A percentile compares a stretch with the other conserved stretches of the same genome.
phyloP scores from a whole-genome alignment of 2,113 vertebrate species.

The Tyrannus savana region DNA sequence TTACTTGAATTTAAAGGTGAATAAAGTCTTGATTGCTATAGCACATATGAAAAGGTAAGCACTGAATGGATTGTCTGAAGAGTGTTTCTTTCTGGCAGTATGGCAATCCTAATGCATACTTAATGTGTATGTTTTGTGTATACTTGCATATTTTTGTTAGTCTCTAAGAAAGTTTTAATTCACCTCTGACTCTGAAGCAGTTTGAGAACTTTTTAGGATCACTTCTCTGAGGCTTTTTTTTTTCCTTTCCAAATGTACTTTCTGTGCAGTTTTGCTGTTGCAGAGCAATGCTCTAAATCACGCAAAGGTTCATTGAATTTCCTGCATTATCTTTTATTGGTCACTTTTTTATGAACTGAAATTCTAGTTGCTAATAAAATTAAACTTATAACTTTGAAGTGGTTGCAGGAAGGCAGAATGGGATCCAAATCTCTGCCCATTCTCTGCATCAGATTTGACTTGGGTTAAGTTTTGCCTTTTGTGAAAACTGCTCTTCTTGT shows the following conservation, averaged over 20 bases:
- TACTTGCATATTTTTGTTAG: not conserved
- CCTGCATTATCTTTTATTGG: conserved; percentile 52
- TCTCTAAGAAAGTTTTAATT: not conserved
- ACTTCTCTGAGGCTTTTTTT: not conserved
- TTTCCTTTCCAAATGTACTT: not conserved
- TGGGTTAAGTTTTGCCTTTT: not conserved
- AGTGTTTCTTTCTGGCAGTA: not conserved
- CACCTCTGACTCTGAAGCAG: not conserved
- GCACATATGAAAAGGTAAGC: not conserved
- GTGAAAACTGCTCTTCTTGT: not conserved
- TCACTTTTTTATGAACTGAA: conserved; percentile 51
- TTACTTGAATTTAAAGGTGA: not conserved
- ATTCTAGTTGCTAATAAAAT: conserved; percentile 47
- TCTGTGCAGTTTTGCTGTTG: not conserved
- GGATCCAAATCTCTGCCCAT: not conserved
- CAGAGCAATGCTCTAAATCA: conserved; percentile 16
- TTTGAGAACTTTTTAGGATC: not conserved
- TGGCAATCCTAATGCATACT: not conserved
- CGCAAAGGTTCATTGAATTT: conserved; percentile 52
- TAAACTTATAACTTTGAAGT: conserved; percentile 23
- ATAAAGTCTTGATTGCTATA: not conserved
- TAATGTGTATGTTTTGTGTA: not conserved
- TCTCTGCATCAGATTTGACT: not conserved
- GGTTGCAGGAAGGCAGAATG: not conserved
- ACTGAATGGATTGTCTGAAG: not conserved